Percentiles rank a stretch among this genome's conserved stretches.
These are phyloP conservation scores for Embiotoca jacksoni DNA, from an alignment of 2,113 vertebrate genomes.

Conservation along the genomic window DNA sequence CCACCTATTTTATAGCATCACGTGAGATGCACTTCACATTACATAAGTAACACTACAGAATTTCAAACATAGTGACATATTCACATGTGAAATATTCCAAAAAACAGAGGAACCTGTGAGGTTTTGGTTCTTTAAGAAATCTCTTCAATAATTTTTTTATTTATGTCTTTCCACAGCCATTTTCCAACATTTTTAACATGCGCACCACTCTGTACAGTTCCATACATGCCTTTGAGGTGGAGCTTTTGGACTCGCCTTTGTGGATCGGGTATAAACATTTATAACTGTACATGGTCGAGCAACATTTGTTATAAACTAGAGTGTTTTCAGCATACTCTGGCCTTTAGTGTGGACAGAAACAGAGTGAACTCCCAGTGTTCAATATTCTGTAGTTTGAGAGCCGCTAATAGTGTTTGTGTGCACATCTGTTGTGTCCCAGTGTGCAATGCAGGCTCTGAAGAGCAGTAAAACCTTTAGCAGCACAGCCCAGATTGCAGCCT, in stretches of 20 bases:
- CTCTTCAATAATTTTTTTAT: too few species aligned
- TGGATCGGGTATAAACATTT: neutral
- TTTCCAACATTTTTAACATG: too few species aligned
- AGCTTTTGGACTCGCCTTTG: neutral
- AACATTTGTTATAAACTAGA: neutral
- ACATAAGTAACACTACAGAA: too few species aligned
- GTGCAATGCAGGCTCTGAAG: slow-evolving; percentile 20
- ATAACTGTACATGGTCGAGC: neutral
- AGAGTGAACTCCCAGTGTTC: neutral
- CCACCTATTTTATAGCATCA: too few species aligned
- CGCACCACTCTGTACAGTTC: too few species aligned
- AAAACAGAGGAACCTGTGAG: too few species aligned
- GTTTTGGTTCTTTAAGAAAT: too few species aligned
- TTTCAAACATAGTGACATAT: too few species aligned
- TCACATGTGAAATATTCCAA: too few species aligned
- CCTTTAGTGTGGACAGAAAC: neutral
- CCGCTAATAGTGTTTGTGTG: rapidly evolving
- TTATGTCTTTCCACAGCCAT: too few species aligned
- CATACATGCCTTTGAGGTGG: neutral
- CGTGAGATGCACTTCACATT: too few species aligned
- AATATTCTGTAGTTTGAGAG: neutral
- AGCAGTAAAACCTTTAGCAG: slow-evolving; percentile 36
- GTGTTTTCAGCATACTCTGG: neutral
- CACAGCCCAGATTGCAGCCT: slow-evolving; percentile 37
- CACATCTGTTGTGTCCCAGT: slow-evolving; percentile 21